A percentile compares a stretch with the other conserved stretches of the same genome.
Conservation (phyloP, 2,797 vertebrate genomes). For the Dermochelys coriacea region DNA sequence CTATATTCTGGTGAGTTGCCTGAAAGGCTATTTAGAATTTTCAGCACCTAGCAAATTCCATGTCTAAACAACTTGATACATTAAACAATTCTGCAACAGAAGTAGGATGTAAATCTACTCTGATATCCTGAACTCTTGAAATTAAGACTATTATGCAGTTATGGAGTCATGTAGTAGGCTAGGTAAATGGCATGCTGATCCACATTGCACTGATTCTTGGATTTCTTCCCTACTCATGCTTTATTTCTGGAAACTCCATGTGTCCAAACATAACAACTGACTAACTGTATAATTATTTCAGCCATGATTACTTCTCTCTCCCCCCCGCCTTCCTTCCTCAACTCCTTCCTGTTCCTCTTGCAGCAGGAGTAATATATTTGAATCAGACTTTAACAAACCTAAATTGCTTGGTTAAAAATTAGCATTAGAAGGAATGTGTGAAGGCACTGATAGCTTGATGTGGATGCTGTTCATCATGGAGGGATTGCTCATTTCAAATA, state of each 20-base stretch:
- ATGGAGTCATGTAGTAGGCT: neutral
- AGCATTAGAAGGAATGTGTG: neutral
- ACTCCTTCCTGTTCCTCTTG: neutral
- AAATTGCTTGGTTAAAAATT: neutral
- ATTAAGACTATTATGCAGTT: neutral
- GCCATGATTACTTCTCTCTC: neutral
- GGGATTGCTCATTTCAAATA: neutral
- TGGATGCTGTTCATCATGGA: neutral
- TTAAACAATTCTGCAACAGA: neutral
- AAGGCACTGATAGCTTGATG: neutral
- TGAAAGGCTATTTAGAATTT: neutral
- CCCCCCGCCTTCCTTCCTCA: neutral
- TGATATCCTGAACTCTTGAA: neutral
- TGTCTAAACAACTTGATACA: neutral
- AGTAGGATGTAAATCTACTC: neutral
- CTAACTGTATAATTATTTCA: neutral
- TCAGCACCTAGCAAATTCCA: neutral
- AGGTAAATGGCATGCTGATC: neutral
- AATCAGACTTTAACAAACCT: neutral
- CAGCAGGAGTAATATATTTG: neutral
- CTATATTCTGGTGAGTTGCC: neutral
- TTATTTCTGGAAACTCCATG: neutral
- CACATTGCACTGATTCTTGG: fast-evolving
- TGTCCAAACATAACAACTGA: neutral
- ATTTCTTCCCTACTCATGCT: neutral